Evolutionary conservation across 2,797 vertebrate genomes (phyloP), one percentile per base, ranked within the genome.

Genomic region (Australoheros facetus): DNA sequence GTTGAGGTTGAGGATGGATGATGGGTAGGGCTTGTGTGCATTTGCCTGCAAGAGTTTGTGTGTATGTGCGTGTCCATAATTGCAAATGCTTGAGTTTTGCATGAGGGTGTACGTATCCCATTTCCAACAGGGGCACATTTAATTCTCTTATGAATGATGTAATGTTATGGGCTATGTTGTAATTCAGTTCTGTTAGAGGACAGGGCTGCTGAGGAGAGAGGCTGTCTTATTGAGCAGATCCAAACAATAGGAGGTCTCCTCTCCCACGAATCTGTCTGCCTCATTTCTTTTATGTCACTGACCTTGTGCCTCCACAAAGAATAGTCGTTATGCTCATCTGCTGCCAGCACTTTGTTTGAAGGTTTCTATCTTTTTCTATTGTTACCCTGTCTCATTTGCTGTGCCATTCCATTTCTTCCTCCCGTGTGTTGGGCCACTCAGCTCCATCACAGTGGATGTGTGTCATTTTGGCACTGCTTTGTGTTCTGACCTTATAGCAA

Each of bases 101-200:
- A 59, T 73, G 71, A 73, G 69, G 54, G 30, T 80, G 73, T 77
- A 77, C 84, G 81, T 85, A 62, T 82, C 78, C 71, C 59, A 30
- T 83, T 86, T 90, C 77, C 84, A 89, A 26, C 4, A 10, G 73
- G 88, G 85, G 73, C 77, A 80, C 57, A 30, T 89, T 91, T 85
- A 88, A 87, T 92, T 91, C 77, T 87, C 75, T 77, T 87, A 77
- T 91, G 74, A 89, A 91, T 94, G 93, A 93, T 93, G 89, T 92
- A 92, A 93, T 90, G 79, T 88, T 86, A 83, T 75, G 87, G 85
- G 80, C 82, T 87, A 72, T 75, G 82, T 78, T 92, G 93, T 94
- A 94, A 95, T 94, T 94, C 89, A 80, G 89, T 92, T 92, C 81
- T 83, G 84, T 81, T 84, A 73, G 75, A 81, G 85, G 77, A 79